Evolutionary conservation across 2,113 vertebrate species (phyloP).

Genomic region (Irena cyanogastra): DNA sequence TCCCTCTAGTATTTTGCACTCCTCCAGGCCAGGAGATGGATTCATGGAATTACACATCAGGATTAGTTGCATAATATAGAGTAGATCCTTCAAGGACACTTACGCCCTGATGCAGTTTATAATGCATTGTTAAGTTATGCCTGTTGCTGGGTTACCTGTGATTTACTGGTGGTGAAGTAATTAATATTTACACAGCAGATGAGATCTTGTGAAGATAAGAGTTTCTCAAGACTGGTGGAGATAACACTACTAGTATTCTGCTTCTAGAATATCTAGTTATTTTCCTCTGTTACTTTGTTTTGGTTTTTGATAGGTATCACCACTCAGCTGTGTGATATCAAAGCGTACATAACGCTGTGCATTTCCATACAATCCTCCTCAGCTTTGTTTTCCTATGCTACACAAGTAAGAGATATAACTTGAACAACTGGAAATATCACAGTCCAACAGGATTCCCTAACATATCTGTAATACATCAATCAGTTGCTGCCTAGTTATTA

Average conservation of each 20-base stretch:
- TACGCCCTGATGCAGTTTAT: not conserved
- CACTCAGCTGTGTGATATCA: not conserved
- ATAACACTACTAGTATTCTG: not conserved
- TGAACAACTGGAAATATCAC: slow-evolving; percentile 24
- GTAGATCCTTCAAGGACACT: not conserved
- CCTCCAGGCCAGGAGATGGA: not conserved
- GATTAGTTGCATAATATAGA: not conserved
- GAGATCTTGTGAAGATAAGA: not conserved
- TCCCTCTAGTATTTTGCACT: not conserved
- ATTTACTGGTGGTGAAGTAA: not conserved
- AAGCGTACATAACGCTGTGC: not conserved
- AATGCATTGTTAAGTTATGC: not conserved
- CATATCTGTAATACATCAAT: not conserved
- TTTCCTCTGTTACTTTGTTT: not conserved
- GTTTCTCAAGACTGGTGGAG: not conserved
- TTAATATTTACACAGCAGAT: not conserved
- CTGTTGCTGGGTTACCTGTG: not conserved
- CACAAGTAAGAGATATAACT: not conserved
- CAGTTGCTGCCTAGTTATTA: not conserved
- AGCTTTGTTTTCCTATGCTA: not conserved
- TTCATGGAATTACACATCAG: not conserved
- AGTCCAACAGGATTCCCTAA: slow-evolving; percentile 15
- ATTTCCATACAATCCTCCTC: not conserved
- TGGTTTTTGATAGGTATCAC: not conserved
- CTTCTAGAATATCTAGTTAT: not conserved